A percentile compares a stretch with the other conserved stretches of the same genome.
phyloP scores from a whole-genome alignment of 1,140 invertebrate genomes.

The Panagrolaimus sp. region DNA sequence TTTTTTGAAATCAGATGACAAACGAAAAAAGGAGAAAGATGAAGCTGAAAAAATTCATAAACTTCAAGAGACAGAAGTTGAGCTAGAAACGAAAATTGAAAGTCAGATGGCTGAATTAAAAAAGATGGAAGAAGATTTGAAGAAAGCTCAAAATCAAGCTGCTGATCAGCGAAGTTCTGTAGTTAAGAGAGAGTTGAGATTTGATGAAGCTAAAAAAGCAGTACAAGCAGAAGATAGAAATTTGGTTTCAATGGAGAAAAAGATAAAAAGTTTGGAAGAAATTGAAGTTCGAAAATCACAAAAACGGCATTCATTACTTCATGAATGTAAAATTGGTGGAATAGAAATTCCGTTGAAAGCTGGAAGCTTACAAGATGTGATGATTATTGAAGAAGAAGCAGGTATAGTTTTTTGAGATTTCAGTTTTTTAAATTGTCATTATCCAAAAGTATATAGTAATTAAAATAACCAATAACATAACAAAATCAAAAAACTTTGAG shows the following conservation, averaged over 20 bases:
- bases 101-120: slow-evolving; percentile 64
- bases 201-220: slow-evolving; percentile 71
- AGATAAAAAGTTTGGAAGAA: slow-evolving; percentile 23
- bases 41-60: slow-evolving; percentile 64
- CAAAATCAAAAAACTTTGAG: no score
- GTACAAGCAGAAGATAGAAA: slow-evolving; percentile 78
- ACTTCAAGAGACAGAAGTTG: slow-evolving; percentile 84
- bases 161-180: background rate
- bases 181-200: slow-evolving; percentile 52
- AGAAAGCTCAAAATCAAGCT: slow-evolving; percentile 65
- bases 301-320: slow-evolving; percentile 82
- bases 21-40: slow-evolving; percentile 68
- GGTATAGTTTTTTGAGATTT: no score
- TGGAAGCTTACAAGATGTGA: slow-evolving; percentile 40
- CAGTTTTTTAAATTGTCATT: no score
- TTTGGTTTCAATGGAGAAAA: slow-evolving; percentile 67
- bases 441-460: no score
- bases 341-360: slow-evolving; percentile 43
- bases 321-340: slow-evolving; percentile 77
- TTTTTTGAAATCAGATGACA: slow-evolving; percentile 85
- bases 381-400: slow-evolving; percentile 39
- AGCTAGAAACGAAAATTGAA: slow-evolving; percentile 75
- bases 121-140: slow-evolving; percentile 76
- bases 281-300: slow-evolving; percentile 59
- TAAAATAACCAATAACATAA: no score